Base-by-base conservation (phyloP, 2,888 invertebrate genomes). In the Sericinus montela region DNA sequence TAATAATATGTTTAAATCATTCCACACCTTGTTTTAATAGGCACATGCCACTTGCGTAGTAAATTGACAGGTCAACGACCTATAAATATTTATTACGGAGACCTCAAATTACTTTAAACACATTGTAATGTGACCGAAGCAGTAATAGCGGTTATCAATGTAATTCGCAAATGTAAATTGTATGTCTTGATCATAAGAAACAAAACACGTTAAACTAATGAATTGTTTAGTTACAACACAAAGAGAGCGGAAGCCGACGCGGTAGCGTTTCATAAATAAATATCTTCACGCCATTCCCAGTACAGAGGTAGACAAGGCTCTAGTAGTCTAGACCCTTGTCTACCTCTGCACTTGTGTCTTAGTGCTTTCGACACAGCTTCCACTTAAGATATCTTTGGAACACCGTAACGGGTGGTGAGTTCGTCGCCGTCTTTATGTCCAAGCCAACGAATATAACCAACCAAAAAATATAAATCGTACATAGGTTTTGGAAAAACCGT, bases 71-170 rank as follows among this genome's bases (percentile, higher is more conserved):
- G 64, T 67, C 51, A 67, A 65, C 47, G 65, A 48, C 61, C 67
- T 62, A 65, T 65, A 65, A 46, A 29, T 29, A 40, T 14, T 11
- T 11, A 55, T 64, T 66, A 60, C 60, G 59, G 58, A 63, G 63
- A 28, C 55, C 42, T 42, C 54, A 52, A 44, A 54, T 57, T 58
- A 15, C 29, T 47, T 41, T 30, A 23, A 13, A 46, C 36, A 47
- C 19, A 47, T 47, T 34, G 40, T 35, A 41, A 35, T 47, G 10
- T 36, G 14, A 29, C 47, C 23, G 14, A 19, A 36, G 25, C 6
- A 29, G 9, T 13, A 37, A 16, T 7, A 11, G 23, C n/a, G 29
- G 7, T 3, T 23, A 32, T 28, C 28, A 7, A 19, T 23, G 11
- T 13, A 25, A 38, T 38, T 38, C 4, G 29, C 46, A 34, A 46